phyloP scores from a whole-genome alignment of 1,140 invertebrate species.

The Aphaenogaster rudis region DNA sequence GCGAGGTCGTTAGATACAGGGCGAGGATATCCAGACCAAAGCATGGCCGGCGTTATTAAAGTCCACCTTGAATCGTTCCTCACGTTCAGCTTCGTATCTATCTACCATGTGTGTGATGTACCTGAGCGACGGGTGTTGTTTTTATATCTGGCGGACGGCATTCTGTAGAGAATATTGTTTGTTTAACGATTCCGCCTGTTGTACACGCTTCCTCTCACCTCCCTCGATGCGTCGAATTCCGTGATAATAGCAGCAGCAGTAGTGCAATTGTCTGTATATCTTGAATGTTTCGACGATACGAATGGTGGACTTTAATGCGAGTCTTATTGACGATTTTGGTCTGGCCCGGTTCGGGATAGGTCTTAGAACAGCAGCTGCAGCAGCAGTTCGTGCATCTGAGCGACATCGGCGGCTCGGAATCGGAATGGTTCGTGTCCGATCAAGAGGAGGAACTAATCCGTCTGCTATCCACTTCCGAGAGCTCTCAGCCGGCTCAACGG shows the following conservation, averaged over 20 bases:
- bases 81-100: conserved; percentile 46
- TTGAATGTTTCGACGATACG: conserved; percentile 67
- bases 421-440: conserved; percentile 92
- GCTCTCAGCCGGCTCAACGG: conserved; percentile 82
- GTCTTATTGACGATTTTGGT: conserved; percentile 84
- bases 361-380: conserved; percentile 84
- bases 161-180: conserved; percentile 64
- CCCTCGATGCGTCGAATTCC: conserved; percentile 46
- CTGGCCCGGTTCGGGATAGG: conserved; percentile 82
- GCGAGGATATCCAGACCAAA: conserved; percentile 64
- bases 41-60: conserved; percentile 80
- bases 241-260: conserved; percentile 36
- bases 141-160: conserved; percentile 56
- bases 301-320: conserved; percentile 83
- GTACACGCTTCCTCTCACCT: conserved; percentile 24
- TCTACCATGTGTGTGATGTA: conserved; percentile 74
- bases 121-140: conserved; percentile 71
- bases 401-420: conserved; percentile 89
- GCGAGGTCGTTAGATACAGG: neutral
- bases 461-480: conserved; percentile 87
- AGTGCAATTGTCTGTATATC: conserved; percentile 52
- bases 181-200: conserved; percentile 52
- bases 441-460: conserved; percentile 94
- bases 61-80: conserved; percentile 80
- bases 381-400: conserved; percentile 83